A percentile compares a stretch with the other conserved stretches of the same genome.
phyloP scores from a whole-genome alignment of 2,113 vertebrate species.

The Centropus bengalensis region DNA sequence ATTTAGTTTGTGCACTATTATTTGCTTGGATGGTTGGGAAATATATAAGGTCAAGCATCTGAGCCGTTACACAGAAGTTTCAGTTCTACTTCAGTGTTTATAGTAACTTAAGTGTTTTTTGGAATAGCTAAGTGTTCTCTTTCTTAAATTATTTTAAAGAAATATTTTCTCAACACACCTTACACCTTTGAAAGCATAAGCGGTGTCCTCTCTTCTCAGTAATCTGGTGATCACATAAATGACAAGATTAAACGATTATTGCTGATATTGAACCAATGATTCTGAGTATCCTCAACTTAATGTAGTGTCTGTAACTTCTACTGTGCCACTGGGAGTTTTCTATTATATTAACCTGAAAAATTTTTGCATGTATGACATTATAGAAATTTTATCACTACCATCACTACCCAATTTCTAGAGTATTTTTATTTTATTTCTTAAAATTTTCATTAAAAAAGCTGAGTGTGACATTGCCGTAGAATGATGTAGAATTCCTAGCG shows the following conservation, averaged over 20 bases:
- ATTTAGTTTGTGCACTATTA: neutral
- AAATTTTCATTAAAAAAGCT: neutral
- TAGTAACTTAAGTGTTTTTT: neutral
- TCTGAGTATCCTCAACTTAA: neutral
- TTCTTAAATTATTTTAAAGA: neutral
- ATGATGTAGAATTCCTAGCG: neutral
- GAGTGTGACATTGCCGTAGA: neutral
- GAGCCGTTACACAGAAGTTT: neutral
- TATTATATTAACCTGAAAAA: neutral
- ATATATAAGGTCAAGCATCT: accelerated
- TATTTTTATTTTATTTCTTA: neutral
- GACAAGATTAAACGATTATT: neutral
- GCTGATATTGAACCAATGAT: neutral
- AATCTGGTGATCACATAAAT: neutral
- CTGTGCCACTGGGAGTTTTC: neutral
- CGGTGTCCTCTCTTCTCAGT: neutral
- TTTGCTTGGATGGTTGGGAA: neutral
- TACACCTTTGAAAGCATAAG: neutral
- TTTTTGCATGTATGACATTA: neutral
- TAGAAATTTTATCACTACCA: neutral
- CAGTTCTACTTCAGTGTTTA: neutral
- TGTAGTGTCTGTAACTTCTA: neutral
- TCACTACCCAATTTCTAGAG: neutral
- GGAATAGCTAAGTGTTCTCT: neutral
- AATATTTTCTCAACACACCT: neutral